Evolutionary conservation across 2,888 invertebrate species (phyloP).

Genomic region (Lagria hirta): DNA sequence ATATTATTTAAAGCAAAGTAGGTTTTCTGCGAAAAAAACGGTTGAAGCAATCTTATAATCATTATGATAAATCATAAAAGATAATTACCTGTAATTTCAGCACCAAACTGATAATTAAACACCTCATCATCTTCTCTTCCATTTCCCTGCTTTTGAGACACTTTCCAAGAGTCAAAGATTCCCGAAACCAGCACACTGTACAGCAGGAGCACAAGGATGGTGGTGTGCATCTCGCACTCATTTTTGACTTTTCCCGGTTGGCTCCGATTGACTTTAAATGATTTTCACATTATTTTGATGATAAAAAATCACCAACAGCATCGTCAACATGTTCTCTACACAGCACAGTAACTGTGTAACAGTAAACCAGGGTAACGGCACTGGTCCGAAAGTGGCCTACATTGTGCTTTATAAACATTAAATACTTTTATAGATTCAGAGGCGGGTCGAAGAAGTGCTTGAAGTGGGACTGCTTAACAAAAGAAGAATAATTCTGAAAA

Average conservation of each 20-base stretch:
- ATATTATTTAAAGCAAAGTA: too few species aligned
- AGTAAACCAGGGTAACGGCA: slow-evolving; percentile 44
- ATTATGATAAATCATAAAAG: too few species aligned
- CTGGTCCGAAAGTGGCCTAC: slow-evolving; percentile 44
- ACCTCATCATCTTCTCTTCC: slow-evolving; percentile 19
- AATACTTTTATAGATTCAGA: too few species aligned
- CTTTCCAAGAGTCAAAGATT: slow-evolving; percentile 21
- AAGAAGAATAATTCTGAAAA: too few species aligned
- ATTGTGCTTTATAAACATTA: slow-evolving; percentile 28
- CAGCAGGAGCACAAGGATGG: slow-evolving; percentile 35
- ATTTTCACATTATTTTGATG: slow-evolving; percentile 7
- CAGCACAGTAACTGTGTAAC: slow-evolving; percentile 32
- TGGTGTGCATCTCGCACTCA: slow-evolving; percentile 40
- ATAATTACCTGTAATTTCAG: slow-evolving; percentile 34
- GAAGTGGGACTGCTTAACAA: too few species aligned
- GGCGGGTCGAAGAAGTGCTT: too few species aligned
- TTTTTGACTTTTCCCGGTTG: slow-evolving; percentile 31
- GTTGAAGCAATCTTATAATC: too few species aligned
- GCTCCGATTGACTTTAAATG: too few species aligned
- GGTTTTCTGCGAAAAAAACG: too few species aligned
- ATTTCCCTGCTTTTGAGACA: slow-evolving; percentile 7
- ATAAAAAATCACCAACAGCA: slow-evolving; percentile 14
- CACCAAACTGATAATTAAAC: slow-evolving; percentile 25
- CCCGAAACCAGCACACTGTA: slow-evolving; percentile 23
- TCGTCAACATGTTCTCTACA: slow-evolving; percentile 4